A percentile compares a stretch with the other conserved stretches of the same genome.
Evolutionary conservation across 2,888 invertebrate species (phyloP).

Genomic region (Rhabditophanes sp.): DNA sequence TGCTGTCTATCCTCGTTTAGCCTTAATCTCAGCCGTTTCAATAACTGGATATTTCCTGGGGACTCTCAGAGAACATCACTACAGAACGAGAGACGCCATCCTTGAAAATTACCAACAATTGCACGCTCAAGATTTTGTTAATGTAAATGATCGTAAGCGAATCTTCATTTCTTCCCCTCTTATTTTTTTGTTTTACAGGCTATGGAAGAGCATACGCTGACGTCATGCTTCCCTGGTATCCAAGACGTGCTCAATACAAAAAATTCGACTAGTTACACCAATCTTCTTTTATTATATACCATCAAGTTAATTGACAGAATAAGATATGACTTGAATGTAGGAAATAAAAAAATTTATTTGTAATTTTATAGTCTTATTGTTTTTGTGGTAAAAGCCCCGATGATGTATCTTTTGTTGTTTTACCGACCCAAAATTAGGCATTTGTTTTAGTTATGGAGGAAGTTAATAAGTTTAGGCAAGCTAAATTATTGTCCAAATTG

Average conservation of each 20-base stretch:
- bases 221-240: constrained; percentile 41
- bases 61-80: constrained; percentile 26
- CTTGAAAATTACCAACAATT: constrained; percentile 36
- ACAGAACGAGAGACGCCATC: constrained; percentile 34
- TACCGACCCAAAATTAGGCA: too few species aligned
- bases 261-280: too few species aligned
- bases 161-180: background rate
- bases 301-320: too few species aligned
- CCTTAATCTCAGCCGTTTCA: constrained; percentile 15
- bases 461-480: too few species aligned
- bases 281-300: too few species aligned
- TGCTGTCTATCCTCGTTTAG: constrained; percentile 17
- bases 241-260: constrained; percentile 32
- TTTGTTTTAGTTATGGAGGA: too few species aligned
- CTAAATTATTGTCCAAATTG: too few species aligned
- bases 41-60: constrained; percentile 28
- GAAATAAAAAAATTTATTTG: too few species aligned
- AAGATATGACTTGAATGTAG: too few species aligned
- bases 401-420: too few species aligned
- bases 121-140: constrained; percentile 40
- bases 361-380: too few species aligned
- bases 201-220: constrained; percentile 35
- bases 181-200: constrained; percentile 13
- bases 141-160: constrained; percentile 31
- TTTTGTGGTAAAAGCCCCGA: too few species aligned